Evolutionary conservation across 1,140 invertebrate species (phyloP).

Genomic region (Heliconius nattereri): DNA sequence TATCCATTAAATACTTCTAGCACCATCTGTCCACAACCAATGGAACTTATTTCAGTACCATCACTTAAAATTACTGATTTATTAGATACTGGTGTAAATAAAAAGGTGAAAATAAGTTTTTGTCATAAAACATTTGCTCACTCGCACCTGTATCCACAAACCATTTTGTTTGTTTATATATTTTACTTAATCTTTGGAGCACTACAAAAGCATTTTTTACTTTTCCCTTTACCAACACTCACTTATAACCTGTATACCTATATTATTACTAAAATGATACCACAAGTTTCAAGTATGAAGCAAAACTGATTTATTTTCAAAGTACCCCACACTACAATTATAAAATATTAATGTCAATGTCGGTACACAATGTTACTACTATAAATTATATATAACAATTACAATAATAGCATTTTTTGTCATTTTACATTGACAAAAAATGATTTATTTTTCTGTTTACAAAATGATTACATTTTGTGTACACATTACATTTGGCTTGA

Average conservation of each 20-base stretch:
- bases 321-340: too few species aligned
- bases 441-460: too few species aligned
- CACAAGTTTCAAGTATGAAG: too few species aligned
- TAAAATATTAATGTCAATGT: too few species aligned
- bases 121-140: conserved; percentile 40
- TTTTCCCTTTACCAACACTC: neutral
- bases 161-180: neutral
- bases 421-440: too few species aligned
- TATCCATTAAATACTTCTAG: neutral
- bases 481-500: conserved; percentile 22
- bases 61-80: neutral
- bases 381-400: too few species aligned
- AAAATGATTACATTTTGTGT: neutral
- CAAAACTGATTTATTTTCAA: too few species aligned
- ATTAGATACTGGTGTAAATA: neutral
- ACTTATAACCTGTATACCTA: too few species aligned
- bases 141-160: conserved; percentile 33
- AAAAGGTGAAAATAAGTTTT: neutral
- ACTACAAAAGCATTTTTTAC: neutral
- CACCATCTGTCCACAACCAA: neutral
- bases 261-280: too few species aligned
- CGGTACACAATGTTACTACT: too few species aligned
- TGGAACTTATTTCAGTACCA: neutral
- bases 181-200: neutral
- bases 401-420: too few species aligned